Evolutionary conservation across 2,797 vertebrate species (phyloP).

Genomic region (Melanotaenia boesemani): DNA sequence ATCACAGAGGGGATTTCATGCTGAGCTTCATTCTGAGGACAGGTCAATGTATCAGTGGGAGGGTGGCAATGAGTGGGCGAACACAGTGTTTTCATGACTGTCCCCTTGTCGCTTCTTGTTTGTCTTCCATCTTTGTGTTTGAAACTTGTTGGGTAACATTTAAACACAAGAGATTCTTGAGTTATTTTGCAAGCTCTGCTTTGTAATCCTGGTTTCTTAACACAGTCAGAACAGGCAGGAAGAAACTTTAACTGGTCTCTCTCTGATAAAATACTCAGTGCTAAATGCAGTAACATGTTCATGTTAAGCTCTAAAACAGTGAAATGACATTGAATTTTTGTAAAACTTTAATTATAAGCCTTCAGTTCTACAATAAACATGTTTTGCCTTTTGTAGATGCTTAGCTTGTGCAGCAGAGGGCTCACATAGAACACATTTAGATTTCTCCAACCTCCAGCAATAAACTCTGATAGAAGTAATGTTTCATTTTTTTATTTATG

Average conservation of each 20-base stretch:
- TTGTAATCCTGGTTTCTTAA: conserved; percentile 33
- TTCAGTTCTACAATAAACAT: not conserved
- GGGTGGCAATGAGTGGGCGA: not conserved
- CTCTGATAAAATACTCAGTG: not conserved
- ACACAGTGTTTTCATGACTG: not conserved
- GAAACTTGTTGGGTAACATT: conserved; percentile 16
- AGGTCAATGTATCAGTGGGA: not conserved
- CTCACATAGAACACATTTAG: not conserved
- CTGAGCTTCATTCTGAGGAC: conserved; percentile 15
- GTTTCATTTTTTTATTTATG: not conserved
- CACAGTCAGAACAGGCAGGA: not conserved
- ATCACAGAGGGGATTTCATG: conserved; percentile 41
- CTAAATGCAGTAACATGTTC: not conserved
- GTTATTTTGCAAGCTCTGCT: conserved; percentile 23
- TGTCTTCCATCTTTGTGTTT: conserved; percentile 2
- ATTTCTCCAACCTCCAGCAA: not conserved
- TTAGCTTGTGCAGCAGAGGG: not conserved
- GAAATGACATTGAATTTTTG: not conserved
- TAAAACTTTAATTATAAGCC: not conserved
- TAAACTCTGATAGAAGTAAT: not conserved
- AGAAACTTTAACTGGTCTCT: not conserved
- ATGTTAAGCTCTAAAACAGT: not conserved
- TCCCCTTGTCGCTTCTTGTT: not conserved
- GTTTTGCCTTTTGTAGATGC: not conserved
- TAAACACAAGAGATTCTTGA: not conserved